Base-by-base conservation (phyloP, 2,113 vertebrate genomes). In the Campylomormyrus numenius region DNA sequence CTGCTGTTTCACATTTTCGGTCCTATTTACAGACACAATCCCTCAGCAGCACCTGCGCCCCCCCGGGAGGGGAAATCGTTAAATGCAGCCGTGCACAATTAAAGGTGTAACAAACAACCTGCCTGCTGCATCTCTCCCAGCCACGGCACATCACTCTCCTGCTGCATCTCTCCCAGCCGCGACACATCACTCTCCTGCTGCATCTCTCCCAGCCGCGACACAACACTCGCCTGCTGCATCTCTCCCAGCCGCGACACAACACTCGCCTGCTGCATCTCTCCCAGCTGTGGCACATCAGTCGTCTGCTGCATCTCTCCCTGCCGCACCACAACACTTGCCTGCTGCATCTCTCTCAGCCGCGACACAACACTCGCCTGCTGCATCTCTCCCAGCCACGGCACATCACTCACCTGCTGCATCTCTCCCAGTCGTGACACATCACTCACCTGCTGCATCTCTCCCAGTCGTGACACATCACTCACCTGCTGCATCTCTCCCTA, bases 61-160 rank as follows among this genome's bases (percentile, higher is more conserved):
- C 21, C 56, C 24, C 48, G 52, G 70, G 92, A 93, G 93, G 92
- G 5, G 89, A 89, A 89, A 89, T 93, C 86, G 21, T 91, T 91
- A 92, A 89, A 87, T 92, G 93, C 90, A 92, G 92, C 93, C 56
- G 89, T 45, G 53, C 90, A 35, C 94, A 94, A 94, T 94, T 93
- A 94, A 93, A 93, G 93, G 93, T 94, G 94, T 92, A 86, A 89
- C 46, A 91, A 89, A 90, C 80, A 88, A 53, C 42, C 48, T 19
- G 52, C 53, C 49, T 45, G 6, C 84, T 45, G 3, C n/a, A 5
- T 39, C 19, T n/a, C 48, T 39, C 45, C 5, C 11, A 90, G 87
- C 77, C 24, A 90, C 90, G 88, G 35, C n/a, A 92, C 88, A 93
- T 93, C 93, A 92, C 93, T 11, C 13, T 0, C 17, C 35, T 48